A percentile compares a stretch with the other conserved stretches of the same genome.
These are phyloP conservation scores for Platyrinchus mystaceus DNA, from an alignment of 2,797 vertebrate species.

Conservation along the genomic window DNA sequence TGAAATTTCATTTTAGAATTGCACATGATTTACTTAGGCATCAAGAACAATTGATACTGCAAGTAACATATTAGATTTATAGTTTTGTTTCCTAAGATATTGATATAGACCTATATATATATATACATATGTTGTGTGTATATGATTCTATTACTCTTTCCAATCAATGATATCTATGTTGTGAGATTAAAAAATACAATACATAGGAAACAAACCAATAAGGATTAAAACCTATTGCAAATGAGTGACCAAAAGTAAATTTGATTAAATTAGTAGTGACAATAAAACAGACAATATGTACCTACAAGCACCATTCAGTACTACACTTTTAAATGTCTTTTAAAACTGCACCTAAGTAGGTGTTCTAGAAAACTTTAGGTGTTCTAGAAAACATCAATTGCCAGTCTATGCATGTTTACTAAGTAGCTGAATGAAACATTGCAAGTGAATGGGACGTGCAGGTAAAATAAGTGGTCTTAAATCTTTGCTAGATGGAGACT, in stretches of 20 bases:
- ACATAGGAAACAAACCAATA: not conserved
- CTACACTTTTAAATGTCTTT: not conserved
- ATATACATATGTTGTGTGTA: not conserved
- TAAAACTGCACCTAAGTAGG: not conserved
- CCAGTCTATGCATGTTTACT: not conserved
- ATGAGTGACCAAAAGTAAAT: not conserved
- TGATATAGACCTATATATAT: not conserved
- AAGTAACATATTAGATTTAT: not conserved
- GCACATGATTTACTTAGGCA: not conserved
- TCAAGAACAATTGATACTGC: not conserved
- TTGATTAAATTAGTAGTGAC: not conserved
- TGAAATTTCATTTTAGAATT: not conserved
- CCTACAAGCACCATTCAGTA: not conserved
- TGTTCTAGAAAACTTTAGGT: too few relatives aligned
- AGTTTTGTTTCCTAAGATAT: not conserved
- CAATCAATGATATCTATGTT: not conserved
- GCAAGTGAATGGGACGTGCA: not conserved
- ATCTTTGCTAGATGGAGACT: not conserved
- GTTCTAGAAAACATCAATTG: too few relatives aligned
- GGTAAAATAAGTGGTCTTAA: not conserved
- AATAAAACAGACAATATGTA: not conserved
- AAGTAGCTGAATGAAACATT: not conserved
- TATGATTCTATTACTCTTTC: not conserved
- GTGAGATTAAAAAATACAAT: not conserved
- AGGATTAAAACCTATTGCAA: not conserved